Evolutionary conservation across 2,888 invertebrate genomes (phyloP).

Genomic region (Lasioglossum calceatum): DNA sequence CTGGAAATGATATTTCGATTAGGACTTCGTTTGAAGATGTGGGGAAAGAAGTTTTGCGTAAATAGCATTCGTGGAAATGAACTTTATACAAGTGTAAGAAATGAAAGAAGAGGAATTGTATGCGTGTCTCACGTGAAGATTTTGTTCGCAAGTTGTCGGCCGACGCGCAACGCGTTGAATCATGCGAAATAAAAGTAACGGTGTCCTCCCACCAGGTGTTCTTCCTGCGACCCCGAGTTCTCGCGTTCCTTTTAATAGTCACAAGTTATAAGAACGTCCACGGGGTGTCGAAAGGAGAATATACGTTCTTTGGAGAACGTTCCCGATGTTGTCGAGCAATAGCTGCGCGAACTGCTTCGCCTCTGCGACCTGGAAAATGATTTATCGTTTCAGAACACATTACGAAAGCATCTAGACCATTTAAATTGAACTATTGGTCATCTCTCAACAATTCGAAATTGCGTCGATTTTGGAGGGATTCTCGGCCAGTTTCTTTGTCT

Average conservation of each 20-base stretch:
- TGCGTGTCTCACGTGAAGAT: not conserved
- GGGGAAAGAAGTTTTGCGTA: not conserved
- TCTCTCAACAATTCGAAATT: too few species aligned
- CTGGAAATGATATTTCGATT: not conserved
- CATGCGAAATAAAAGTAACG: conserved; percentile 27
- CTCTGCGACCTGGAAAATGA: not conserved
- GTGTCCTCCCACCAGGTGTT: conserved; percentile 48
- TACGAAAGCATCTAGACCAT: not conserved
- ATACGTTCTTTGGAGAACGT: conserved; percentile 25
- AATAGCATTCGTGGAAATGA: not conserved
- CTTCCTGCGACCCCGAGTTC: conserved; percentile 48
- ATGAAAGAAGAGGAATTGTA: not conserved
- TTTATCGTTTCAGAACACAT: not conserved
- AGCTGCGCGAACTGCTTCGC: not conserved
- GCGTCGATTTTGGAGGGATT: not conserved
- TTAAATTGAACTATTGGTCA: not conserved
- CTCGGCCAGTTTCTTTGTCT: not conserved
- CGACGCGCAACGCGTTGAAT: conserved; percentile 17
- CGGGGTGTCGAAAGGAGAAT: conserved; percentile 44
- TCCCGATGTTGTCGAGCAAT: conserved; percentile 34
- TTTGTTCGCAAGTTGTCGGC: not conserved
- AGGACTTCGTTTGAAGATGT: not conserved
- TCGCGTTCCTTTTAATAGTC: conserved; percentile 28
- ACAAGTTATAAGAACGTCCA: conserved; percentile 26
- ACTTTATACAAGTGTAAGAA: not conserved